A percentile compares a stretch with the other conserved stretches of the same genome.
phyloP scores from a whole-genome alignment of 2,888 invertebrate genomes.

The Coelopa pilipes region DNA sequence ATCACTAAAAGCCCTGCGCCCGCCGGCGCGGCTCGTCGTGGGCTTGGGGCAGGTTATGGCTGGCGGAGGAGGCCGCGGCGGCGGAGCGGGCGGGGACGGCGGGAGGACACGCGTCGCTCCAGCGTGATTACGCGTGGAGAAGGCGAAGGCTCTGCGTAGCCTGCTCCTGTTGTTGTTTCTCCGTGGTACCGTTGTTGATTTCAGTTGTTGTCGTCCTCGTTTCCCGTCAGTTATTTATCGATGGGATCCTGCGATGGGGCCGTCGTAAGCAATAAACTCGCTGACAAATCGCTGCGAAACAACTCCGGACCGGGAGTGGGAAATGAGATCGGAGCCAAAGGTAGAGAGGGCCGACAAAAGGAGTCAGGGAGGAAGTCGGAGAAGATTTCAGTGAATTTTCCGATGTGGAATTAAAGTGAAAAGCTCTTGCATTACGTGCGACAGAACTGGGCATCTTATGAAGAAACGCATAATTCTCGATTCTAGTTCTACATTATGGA shows the following conservation, averaged over 20 bases:
- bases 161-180: no score
- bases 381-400: no score
- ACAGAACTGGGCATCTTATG: no score
- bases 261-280: neutral
- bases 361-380: no score
- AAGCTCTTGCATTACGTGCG: no score
- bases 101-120: neutral
- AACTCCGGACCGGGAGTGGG: neutral
- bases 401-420: no score
- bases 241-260: neutral
- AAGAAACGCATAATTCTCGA: no score
- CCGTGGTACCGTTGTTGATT: neutral
- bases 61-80: neutral
- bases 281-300: slow-evolving; percentile 10
- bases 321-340: no score
- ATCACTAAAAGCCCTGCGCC: slow-evolving; percentile 26
- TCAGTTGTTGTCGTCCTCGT: neutral
- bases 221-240: slow-evolving; percentile 8
- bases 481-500: no score
- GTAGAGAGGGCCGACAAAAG: no score
- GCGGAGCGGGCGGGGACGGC: neutral
- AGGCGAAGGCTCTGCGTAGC: slow-evolving; percentile 2
- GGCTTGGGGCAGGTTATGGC: slow-evolving; percentile 24
- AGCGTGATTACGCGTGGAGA: neutral
- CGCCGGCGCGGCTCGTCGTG: neutral